phyloP scores from a whole-genome alignment of 35 echinoderm and acorn worm genomes.

The Stichopus chloronotus region DNA sequence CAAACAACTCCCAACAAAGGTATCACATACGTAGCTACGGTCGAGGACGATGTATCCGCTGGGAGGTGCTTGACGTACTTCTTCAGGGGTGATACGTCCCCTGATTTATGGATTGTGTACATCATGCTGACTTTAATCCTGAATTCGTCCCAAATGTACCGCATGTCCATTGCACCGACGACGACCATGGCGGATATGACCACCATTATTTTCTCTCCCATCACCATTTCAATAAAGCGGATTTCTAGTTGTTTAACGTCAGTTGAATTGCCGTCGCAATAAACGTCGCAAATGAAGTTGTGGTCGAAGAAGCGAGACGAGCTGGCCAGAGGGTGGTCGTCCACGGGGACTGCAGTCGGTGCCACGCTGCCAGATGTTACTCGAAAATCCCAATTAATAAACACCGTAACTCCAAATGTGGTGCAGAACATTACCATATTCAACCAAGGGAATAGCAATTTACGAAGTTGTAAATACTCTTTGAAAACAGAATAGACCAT shows the following conservation, averaged over 20 bases:
- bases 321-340: neutral
- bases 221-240: neutral
- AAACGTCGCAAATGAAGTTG: conserved; percentile 2
- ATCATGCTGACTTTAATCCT: neutral
- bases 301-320: neutral
- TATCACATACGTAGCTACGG: neutral
- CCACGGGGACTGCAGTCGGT: too few relatives aligned
- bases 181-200: neutral
- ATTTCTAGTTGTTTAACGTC: neutral
- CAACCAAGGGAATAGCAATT: conserved; percentile 10
- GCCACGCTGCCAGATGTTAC: neutral
- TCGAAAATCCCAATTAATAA: neutral
- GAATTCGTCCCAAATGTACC: conserved; percentile 14
- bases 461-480: neutral
- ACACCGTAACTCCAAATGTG: neutral
- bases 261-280: neutral
- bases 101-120: neutral
- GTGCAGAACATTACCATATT: conserved; percentile 12
- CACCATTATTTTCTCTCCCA: conserved; percentile 30
- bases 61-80: neutral
- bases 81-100: neutral
- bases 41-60: neutral
- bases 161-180: conserved; percentile 10
- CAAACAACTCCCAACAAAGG: neutral
- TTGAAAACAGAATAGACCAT: neutral